phyloP scores from a whole-genome alignment of 37 sponge, comb jelly and placozoan genomes.

The Cliona cf. orientalis region DNA sequence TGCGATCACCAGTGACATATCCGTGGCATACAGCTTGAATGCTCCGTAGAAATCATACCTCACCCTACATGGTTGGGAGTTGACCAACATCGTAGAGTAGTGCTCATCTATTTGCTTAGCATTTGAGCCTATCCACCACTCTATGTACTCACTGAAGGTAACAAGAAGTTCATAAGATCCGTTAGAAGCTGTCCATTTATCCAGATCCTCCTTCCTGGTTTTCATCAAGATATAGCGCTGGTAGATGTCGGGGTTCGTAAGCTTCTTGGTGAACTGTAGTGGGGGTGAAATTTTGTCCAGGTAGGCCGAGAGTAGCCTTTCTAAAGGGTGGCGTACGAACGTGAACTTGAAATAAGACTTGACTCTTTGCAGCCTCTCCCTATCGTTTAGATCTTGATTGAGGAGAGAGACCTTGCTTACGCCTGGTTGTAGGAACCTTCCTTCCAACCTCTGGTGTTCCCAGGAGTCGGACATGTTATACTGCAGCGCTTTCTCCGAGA shows the following conservation, averaged over 20 bases:
- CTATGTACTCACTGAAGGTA: slow-evolving; percentile 19
- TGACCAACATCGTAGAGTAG: slow-evolving; percentile 17
- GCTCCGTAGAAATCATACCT: slow-evolving; percentile 41
- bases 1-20: slow-evolving; percentile 1
- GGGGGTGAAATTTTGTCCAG: slow-evolving; percentile 27
- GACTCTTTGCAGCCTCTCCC: slow-evolving; percentile 1
- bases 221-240: neutral
- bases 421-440: neutral
- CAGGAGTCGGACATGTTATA: neutral
- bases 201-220: neutral
- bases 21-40: slow-evolving; percentile 26
- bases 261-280: neutral
- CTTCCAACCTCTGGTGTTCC: neutral
- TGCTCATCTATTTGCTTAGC: slow-evolving; percentile 46
- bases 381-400: neutral
- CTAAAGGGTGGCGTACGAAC: slow-evolving; percentile 46
- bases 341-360: slow-evolving; percentile 23
- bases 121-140: slow-evolving; percentile 29
- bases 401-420: neutral
- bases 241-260: neutral
- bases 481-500: neutral
- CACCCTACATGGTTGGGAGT: slow-evolving; percentile 36
- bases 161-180: neutral
- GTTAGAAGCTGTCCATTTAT: slow-evolving; percentile 21
- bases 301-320: slow-evolving; percentile 50